Base-by-base conservation (phyloP, 2,797 vertebrate species). In the Esox masquinongy region DNA sequence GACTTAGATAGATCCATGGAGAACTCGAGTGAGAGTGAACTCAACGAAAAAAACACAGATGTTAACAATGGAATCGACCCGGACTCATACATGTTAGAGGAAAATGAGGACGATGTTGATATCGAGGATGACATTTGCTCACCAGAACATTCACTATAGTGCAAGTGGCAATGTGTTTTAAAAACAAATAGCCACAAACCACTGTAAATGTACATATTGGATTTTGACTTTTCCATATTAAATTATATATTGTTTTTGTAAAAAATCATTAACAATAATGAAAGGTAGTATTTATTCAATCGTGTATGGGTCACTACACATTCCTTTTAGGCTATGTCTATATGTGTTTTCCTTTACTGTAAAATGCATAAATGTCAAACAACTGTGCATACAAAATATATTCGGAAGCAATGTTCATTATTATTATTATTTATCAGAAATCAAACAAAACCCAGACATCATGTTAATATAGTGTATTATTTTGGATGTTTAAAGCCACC, bases 61-160 rank as follows among this genome's bases (percentile, higher is more conserved):
- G 86, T 90, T 8, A 82, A 93, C 74, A 88, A 84, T 74, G 91
- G 79, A 0, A 83, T 88, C 78, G 90, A 91, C 31, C 85, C 91
- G 81, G 93, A 93, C 86, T 88, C 94, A 1, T 99, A 94, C 84
- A 76, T 95, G 74, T 91, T 96, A 77, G 94, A 95, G 9, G 97
- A 98, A 7, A 88, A 94, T 17, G 97, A 98, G 79, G 97, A 98
- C 82, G 98, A 99, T 51, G 96, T 99, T 92, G 97, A 99, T 68
- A 96, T 98, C 85, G 97, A 98, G 81, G 97, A 95, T 15, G 97
- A 95, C 83, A 87, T 95, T 78, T 95, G 94, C 77, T 95, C 95
- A 16, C 91, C 94, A 78, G 92, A 94, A 29, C 93, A 95, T 90
- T 89, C 95, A 90, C 88, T 95, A 93, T 95, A 95, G 92, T 86